Percentiles rank a stretch among this genome's conserved stretches.
Evolutionary conservation across 1,140 invertebrate species (phyloP).

Genomic region (Eriocheir sinensis): DNA sequence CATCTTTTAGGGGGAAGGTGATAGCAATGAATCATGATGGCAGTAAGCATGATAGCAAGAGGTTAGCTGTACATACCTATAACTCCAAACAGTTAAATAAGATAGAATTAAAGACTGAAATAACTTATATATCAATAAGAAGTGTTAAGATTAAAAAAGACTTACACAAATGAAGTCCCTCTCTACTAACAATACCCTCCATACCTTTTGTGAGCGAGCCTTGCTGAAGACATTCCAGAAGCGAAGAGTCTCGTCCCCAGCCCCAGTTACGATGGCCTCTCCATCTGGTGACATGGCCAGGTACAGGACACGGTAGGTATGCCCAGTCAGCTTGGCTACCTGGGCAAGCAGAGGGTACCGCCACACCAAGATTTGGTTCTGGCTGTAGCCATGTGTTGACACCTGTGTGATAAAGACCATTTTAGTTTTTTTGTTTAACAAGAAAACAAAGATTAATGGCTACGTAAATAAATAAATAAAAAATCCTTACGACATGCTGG

Average conservation of each 20-base stretch:
- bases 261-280: slow-evolving; percentile 99
- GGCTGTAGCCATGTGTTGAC: slow-evolving; percentile 99
- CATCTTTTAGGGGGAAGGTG: too few relatives aligned
- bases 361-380: slow-evolving; percentile 99
- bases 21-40: too few relatives aligned
- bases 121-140: too few relatives aligned
- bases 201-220: slow-evolving; percentile 91
- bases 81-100: too few relatives aligned
- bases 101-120: too few relatives aligned
- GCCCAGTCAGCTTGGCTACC: slow-evolving; percentile 98
- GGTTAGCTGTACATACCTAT: too few relatives aligned
- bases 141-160: neutral
- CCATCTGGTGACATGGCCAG: slow-evolving; percentile 99
- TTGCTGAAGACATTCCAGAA: slow-evolving; percentile 99
- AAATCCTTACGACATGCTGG: too few relatives aligned
- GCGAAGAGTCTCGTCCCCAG: slow-evolving; percentile 98
- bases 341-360: slow-evolving; percentile 98
- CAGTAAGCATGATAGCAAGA: too few relatives aligned
- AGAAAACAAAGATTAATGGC: neutral
- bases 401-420: slow-evolving; percentile 83
- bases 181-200: neutral
- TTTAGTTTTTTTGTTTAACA: too few relatives aligned
- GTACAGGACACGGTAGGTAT: slow-evolving; percentile 98
- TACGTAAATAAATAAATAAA: neutral
- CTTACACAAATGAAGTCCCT: neutral